These are phyloP conservation scores for Xylophagus ater DNA, from an alignment of 2,888 invertebrate genomes.

Conservation along the genomic window DNA sequence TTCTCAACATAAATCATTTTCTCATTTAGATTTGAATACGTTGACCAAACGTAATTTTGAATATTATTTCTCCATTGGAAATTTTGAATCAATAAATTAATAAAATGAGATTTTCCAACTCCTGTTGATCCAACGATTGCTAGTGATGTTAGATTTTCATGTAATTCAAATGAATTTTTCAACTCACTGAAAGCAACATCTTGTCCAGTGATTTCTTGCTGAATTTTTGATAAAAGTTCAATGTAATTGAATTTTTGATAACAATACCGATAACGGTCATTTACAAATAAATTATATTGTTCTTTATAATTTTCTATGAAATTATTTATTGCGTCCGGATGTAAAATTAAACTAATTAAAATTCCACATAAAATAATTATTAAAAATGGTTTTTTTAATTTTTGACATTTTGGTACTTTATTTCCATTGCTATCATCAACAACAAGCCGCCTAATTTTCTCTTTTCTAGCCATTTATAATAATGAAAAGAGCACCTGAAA, in stretches of 20 bases:
- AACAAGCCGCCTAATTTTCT: too few relatives aligned
- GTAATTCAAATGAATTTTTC: constrained; percentile 22
- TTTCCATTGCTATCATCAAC: too few relatives aligned
- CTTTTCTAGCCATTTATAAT: too few relatives aligned
- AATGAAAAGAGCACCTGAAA: too few relatives aligned
- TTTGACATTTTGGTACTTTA: too few relatives aligned
- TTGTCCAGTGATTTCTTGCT: constrained; percentile 9
- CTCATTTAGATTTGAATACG: constrained; percentile 17
- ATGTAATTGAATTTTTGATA: constrained; percentile 18
- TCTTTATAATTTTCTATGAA: constrained; percentile 21
- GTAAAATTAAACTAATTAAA: not conserved
- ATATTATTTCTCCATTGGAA: constrained; percentile 35
- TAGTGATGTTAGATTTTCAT: constrained; percentile 21
- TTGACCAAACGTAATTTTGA: constrained; percentile 24
- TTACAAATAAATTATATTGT: constrained; percentile 28
- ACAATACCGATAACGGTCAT: constrained; percentile 30
- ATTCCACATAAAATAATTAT: constrained; percentile 2
- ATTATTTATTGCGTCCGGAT: constrained; percentile 3
- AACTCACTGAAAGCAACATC: constrained; percentile 22
- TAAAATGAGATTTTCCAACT: constrained; percentile 30
- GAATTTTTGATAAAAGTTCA: constrained; percentile 20
- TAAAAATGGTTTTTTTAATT: too few relatives aligned
- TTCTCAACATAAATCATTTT: constrained; percentile 11
- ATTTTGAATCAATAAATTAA: constrained; percentile 21
- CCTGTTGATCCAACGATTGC: constrained; percentile 26